These are phyloP conservation scores for Chrysoperla carnea DNA, from an alignment of 1,140 invertebrate genomes.

Conservation along the genomic window DNA sequence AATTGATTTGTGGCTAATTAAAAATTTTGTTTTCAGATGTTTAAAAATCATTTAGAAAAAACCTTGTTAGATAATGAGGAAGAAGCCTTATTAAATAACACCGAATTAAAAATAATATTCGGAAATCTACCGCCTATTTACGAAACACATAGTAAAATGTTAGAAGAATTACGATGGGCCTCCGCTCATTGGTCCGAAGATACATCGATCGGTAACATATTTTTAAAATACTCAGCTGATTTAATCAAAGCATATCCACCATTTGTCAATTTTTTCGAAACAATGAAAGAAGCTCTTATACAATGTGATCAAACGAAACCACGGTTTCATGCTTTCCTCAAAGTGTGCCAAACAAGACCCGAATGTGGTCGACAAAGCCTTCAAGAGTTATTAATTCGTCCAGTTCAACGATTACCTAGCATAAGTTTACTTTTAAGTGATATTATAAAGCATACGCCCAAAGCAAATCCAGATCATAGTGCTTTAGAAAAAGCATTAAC, in stretches of 20 bases:
- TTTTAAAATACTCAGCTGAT: conserved; percentile 64
- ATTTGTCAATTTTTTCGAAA: conserved; percentile 95
- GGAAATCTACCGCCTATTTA: conserved; percentile 88
- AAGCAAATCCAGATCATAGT: conserved; percentile 68
- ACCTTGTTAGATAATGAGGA: conserved; percentile 34
- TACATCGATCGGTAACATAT: conserved; percentile 58
- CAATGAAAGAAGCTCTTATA: conserved; percentile 81
- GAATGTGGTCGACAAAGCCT: conserved; percentile 91
- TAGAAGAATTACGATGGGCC: conserved; percentile 54
- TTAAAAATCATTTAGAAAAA: conserved; percentile 82
- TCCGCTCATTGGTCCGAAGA: conserved; percentile 60
- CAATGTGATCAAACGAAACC: conserved; percentile 83
- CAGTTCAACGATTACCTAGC: conserved; percentile 90
- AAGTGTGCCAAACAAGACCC: conserved; percentile 78
- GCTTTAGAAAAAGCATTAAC: conserved; percentile 71
- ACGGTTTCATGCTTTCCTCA: conserved; percentile 95
- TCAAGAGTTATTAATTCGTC: conserved; percentile 87
- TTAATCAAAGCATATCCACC: conserved; percentile 89
- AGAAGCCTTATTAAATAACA: conserved; percentile 70
- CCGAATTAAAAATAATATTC: conserved; percentile 91
- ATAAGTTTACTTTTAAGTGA: conserved; percentile 87
- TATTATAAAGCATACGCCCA: conserved; percentile 78
- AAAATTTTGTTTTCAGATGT: conserved; percentile 47
- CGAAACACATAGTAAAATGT: conserved; percentile 74
- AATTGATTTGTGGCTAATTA: not conserved